phyloP scores from a whole-genome alignment of 2,113 vertebrate species.

The Cercopithecus mona region DNA sequence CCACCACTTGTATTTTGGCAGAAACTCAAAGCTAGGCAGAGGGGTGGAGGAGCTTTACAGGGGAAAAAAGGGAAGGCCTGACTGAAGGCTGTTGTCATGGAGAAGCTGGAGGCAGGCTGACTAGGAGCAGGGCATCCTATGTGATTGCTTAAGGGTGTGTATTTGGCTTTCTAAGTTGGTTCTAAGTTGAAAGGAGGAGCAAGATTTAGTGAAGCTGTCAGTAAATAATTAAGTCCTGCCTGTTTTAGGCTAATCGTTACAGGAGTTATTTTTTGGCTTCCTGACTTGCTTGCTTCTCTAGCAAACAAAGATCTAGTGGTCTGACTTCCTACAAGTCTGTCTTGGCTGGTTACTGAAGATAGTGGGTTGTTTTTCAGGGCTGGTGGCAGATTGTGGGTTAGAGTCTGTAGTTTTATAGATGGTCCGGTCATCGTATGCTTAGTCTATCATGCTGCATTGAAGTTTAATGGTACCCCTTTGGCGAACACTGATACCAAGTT shows the following conservation, averaged over 20 bases:
- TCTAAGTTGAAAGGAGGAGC: background rate
- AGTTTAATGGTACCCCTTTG: background rate
- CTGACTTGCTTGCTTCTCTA: background rate
- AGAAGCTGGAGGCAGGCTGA: background rate
- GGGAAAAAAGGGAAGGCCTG: background rate
- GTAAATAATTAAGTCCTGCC: background rate
- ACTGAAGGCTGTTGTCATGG: background rate
- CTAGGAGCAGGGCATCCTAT: background rate
- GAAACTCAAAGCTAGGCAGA: background rate
- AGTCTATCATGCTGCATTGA: background rate
- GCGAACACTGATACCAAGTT: background rate
- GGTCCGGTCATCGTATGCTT: background rate
- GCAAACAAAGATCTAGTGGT: background rate
- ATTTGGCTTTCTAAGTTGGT: background rate
- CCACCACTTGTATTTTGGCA: background rate
- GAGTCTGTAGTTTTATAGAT: background rate
- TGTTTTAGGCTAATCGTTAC: background rate
- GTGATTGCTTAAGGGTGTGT: background rate
- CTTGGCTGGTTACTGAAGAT: background rate
- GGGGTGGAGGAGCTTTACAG: background rate
- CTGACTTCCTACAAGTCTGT: background rate
- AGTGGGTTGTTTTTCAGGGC: background rate
- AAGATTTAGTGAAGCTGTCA: background rate
- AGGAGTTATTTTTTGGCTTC: background rate
- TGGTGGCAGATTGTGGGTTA: background rate